Evolutionary conservation across 1,140 invertebrate species (phyloP).

Genomic region (Hypsibius dujardini): DNA sequence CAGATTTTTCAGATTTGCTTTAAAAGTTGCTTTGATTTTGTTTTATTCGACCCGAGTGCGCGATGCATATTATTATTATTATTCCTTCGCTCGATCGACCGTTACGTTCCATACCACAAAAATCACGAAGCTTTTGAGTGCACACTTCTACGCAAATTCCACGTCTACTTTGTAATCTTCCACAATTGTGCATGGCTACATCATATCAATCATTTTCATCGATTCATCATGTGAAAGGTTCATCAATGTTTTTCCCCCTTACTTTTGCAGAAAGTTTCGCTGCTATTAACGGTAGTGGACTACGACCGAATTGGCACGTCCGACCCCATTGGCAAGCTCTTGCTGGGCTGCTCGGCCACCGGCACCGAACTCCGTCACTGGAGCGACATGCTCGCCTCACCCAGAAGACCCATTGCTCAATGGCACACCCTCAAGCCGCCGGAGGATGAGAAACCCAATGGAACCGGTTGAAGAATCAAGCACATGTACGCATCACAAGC

Average conservation of each 20-base stretch:
- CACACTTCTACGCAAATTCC: too few relatives aligned
- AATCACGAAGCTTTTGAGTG: too few relatives aligned
- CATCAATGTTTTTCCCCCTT: constrained; percentile 15
- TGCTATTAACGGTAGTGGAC: constrained; percentile 95
- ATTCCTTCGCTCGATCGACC: too few relatives aligned
- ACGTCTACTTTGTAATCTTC: too few relatives aligned
- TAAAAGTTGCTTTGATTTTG: too few relatives aligned
- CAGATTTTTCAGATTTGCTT: too few relatives aligned
- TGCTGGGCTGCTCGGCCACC: constrained; percentile 88
- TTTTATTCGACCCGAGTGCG: too few relatives aligned
- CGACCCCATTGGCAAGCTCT: constrained; percentile 91
- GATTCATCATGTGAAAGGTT: constrained; percentile 18
- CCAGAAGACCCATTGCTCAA: constrained; percentile 90
- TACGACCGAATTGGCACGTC: constrained; percentile 99
- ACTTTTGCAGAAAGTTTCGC: constrained; percentile 77
- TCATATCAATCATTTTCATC: too few relatives aligned
- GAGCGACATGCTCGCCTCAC: constrained; percentile 97
- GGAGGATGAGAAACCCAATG: constrained; percentile 45
- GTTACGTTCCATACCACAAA: too few relatives aligned
- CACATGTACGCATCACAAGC: too few relatives aligned
- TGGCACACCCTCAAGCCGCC: constrained; percentile 97
- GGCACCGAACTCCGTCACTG: constrained; percentile 96
- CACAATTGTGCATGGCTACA: too few relatives aligned
- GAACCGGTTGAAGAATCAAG: not conserved
- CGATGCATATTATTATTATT: too few relatives aligned